These are phyloP conservation scores for Amphipoea oculea DNA, from an alignment of 2,888 invertebrate species.

Conservation along the genomic window DNA sequence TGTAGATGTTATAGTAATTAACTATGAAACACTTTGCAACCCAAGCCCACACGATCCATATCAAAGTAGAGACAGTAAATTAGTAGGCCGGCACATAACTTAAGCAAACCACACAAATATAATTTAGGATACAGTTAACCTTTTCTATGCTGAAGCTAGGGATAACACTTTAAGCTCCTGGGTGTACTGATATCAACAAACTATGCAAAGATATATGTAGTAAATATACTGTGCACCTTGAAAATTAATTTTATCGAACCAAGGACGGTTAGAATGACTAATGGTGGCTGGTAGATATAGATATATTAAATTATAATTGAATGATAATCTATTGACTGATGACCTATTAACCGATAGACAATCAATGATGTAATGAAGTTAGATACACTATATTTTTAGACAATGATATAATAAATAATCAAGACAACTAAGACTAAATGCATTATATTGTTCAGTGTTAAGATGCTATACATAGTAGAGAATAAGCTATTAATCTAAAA, in stretches of 20 bases:
- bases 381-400: conserved; percentile 41
- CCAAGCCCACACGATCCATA: conserved; percentile 40
- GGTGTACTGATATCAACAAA: conserved; percentile 32
- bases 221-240: background rate
- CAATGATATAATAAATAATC: conserved; percentile 28
- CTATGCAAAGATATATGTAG: background rate
- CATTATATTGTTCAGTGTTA: background rate
- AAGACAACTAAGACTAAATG: too few species aligned
- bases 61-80: conserved; percentile 46
- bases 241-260: background rate
- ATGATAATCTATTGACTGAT: conserved; percentile 16
- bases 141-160: conserved; percentile 13
- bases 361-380: conserved; percentile 31
- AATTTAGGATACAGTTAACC: conserved; percentile 37
- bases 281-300: background rate
- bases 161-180: conserved; percentile 33
- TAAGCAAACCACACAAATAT: conserved; percentile 33
- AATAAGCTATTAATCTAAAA: conserved; percentile 22
- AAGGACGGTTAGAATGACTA: conserved; percentile 7
- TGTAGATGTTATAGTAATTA: conserved; percentile 4
- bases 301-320: conserved; percentile 34
- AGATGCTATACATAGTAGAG: background rate
- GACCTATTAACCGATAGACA: conserved; percentile 13
- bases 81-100: conserved; percentile 23
- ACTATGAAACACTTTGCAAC: conserved; percentile 19